Evolutionary conservation across 2,113 vertebrate species (phyloP).

Genomic region (Tapirus terrestris): DNA sequence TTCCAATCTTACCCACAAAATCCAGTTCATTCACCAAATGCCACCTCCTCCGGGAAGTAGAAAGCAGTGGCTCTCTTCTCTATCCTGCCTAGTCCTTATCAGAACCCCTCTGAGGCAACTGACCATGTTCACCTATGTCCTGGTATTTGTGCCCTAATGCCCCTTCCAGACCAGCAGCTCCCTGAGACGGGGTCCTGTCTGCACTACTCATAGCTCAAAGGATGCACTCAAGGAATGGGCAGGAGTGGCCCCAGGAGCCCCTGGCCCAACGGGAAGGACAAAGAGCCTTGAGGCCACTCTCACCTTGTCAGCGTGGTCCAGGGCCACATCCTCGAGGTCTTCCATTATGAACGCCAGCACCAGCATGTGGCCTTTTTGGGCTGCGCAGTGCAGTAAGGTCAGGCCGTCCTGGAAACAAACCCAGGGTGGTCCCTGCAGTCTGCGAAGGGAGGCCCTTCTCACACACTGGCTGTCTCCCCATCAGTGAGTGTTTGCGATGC

Average conservation of each 20-base stretch:
- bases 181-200: background rate
- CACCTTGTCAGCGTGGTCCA: conserved; percentile 92
- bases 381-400: conserved; percentile 92
- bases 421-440: background rate
- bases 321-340: conserved; percentile 89
- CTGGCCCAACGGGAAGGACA: background rate
- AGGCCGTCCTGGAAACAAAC: conserved; percentile 87
- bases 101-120: background rate
- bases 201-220: background rate
- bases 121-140: background rate
- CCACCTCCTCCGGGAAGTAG: background rate
- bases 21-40: background rate
- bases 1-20: background rate
- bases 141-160: background rate
- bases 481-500: background rate
- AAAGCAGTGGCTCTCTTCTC: background rate
- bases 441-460: background rate
- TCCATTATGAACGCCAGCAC: conserved; percentile 92
- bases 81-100: background rate
- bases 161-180: background rate
- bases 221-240: background rate
- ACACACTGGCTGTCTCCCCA: background rate
- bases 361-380: conserved; percentile 90
- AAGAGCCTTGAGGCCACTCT: background rate
- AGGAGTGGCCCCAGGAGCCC: background rate